Evolutionary conservation across 2,797 vertebrate species (phyloP).

Genomic region (Urocyon cinereoargenteus): DNA sequence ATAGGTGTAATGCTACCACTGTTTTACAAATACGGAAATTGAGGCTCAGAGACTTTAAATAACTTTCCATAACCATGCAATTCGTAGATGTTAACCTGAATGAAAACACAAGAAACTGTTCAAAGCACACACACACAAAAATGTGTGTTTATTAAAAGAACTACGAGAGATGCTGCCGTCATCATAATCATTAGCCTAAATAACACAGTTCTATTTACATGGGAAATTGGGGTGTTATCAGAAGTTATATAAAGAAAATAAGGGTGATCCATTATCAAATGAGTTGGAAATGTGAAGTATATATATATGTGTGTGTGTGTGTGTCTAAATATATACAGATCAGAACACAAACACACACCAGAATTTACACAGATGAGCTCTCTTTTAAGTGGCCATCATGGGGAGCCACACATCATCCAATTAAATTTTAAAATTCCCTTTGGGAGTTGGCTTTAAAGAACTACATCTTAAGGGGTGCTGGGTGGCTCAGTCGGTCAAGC

Average conservation of each 20-base stretch:
- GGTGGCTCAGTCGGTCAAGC: neutral
- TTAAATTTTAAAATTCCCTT: neutral
- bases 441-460: neutral
- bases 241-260: neutral
- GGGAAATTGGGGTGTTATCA: neutral
- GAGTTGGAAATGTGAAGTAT: neutral
- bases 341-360: neutral
- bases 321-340: neutral
- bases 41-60: neutral
- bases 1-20: too few species aligned
- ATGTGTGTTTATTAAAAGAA: neutral
- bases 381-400: neutral
- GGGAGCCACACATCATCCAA: neutral
- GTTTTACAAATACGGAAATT: neutral
- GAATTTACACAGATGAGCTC: neutral
- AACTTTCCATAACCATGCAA: neutral
- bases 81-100: neutral
- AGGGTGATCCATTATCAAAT: neutral
- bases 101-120: neutral
- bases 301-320: neutral
- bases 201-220: neutral
- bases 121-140: neutral
- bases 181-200: neutral
- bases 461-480: neutral
- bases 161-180: neutral